phyloP scores from a whole-genome alignment of 1,140 invertebrate species.

The Trachymyrmex cornetzi region DNA sequence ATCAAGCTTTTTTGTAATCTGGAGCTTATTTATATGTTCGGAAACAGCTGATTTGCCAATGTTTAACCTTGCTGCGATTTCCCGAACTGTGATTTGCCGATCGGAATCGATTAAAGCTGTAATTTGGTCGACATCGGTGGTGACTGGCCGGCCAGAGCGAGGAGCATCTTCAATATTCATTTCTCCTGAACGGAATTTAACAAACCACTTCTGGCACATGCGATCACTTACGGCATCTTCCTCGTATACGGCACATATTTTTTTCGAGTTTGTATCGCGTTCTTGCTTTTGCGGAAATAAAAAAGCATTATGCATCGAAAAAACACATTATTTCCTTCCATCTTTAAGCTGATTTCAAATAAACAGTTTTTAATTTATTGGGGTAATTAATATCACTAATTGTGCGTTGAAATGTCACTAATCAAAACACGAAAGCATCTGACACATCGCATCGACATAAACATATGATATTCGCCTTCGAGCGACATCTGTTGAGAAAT shows the following conservation, averaged over 20 bases:
- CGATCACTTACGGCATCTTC: not conserved
- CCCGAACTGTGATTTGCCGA: too few species aligned
- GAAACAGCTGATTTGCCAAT: too few species aligned
- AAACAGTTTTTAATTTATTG: not conserved
- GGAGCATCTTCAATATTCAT: not conserved
- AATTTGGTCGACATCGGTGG: too few species aligned
- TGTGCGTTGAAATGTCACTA: not conserved
- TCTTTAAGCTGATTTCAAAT: not conserved
- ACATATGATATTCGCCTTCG: too few species aligned
- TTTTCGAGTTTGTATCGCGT: not conserved
- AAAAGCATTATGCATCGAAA: not conserved
- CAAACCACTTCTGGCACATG: not conserved
- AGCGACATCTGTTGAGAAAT: too few species aligned
- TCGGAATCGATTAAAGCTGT: too few species aligned
- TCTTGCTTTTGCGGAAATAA: constrained; percentile 1
- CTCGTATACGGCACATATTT: not conserved
- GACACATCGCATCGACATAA: too few species aligned
- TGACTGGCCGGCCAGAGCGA: not conserved
- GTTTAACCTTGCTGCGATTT: too few species aligned
- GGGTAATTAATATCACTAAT: not conserved
- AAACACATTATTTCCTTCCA: not conserved
- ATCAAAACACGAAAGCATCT: too few species aligned
- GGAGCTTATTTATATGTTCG: too few species aligned
- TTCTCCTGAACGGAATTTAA: not conserved
- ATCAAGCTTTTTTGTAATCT: too few species aligned